A percentile compares a stretch with the other conserved stretches of the same genome.
phyloP scores from a whole-genome alignment of 1,140 invertebrate genomes.

The Pomacea maculata region DNA sequence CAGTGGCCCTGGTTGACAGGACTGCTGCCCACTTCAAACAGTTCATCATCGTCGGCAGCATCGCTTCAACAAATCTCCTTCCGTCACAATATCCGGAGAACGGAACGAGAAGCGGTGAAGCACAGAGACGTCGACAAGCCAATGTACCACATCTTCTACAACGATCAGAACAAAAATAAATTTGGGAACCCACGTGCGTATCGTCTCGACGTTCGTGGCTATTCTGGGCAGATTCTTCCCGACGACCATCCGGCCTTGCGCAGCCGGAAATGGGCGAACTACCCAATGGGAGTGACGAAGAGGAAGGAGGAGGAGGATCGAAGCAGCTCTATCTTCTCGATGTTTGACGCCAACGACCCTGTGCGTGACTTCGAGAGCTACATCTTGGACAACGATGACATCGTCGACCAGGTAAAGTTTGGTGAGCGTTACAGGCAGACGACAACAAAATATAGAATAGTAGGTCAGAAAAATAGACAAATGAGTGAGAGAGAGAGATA shows the following conservation, averaged over 20 bases:
- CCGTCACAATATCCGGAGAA: constrained; percentile 28
- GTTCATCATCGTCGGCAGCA: no score
- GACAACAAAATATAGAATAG: neutral
- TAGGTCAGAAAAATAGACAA: neutral
- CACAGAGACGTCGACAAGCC: constrained; percentile 48
- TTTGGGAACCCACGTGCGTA: constrained; percentile 35
- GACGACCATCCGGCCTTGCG: constrained; percentile 21
- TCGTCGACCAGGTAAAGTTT: constrained; percentile 43
- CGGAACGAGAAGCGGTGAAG: constrained; percentile 39
- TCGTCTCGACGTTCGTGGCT: constrained; percentile 20
- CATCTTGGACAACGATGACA: constrained; percentile 46
- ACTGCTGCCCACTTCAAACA: no score
- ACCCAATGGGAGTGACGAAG: constrained; percentile 44
- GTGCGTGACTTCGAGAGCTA: constrained; percentile 49
- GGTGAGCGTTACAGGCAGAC: neutral
- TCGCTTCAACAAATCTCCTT: constrained; percentile 33
- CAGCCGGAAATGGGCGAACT: constrained; percentile 35
- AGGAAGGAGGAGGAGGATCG: constrained; percentile 44
- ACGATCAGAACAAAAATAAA: constrained; percentile 27
- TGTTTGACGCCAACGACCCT: constrained; percentile 44
- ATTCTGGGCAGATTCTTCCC: constrained; percentile 27
- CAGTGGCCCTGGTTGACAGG: constrained; percentile 19
- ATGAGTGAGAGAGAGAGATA: neutral
- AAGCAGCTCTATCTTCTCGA: constrained; percentile 49
- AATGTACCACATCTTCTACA: constrained; percentile 44